phyloP scores from a whole-genome alignment of 2,113 vertebrate genomes.

The Ginglymostoma cirratum region DNA sequence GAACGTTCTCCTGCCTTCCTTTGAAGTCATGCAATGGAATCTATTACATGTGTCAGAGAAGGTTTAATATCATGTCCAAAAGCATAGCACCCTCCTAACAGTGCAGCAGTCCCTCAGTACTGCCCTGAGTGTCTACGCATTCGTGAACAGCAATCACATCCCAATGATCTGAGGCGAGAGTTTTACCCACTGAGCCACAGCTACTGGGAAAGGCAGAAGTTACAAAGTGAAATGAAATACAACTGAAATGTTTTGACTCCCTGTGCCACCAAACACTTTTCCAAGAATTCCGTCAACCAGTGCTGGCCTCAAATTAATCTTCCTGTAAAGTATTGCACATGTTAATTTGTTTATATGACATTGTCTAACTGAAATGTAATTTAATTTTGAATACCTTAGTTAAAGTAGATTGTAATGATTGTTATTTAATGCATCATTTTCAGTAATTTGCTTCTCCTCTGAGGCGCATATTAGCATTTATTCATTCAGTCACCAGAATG shows the following conservation, averaged over 20 bases:
- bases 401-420: conserved; percentile 29
- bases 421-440: conserved; percentile 34
- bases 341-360: conserved; percentile 29
- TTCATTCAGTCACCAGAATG: conserved; percentile 22
- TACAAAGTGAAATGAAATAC: not conserved
- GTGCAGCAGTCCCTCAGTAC: not conserved
- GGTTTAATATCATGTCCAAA: not conserved
- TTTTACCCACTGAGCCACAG: not conserved
- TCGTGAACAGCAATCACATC: not conserved
- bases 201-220: not conserved
- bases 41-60: not conserved
- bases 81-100: not conserved
- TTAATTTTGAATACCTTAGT: conserved; percentile 33
- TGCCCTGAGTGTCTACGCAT: not conserved
- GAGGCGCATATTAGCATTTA: conserved; percentile 18
- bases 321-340: not conserved
- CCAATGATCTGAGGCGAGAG: not conserved
- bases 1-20: not conserved
- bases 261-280: not conserved
- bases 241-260: not conserved
- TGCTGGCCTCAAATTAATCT: not conserved
- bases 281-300: not conserved
- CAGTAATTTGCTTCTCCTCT: conserved; percentile 26
- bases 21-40: not conserved
- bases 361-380: conserved; percentile 31